These are phyloP conservation scores for Paramuricea clavata DNA, from an alignment of 92 coral and sea anemone species.

Conservation along the genomic window DNA sequence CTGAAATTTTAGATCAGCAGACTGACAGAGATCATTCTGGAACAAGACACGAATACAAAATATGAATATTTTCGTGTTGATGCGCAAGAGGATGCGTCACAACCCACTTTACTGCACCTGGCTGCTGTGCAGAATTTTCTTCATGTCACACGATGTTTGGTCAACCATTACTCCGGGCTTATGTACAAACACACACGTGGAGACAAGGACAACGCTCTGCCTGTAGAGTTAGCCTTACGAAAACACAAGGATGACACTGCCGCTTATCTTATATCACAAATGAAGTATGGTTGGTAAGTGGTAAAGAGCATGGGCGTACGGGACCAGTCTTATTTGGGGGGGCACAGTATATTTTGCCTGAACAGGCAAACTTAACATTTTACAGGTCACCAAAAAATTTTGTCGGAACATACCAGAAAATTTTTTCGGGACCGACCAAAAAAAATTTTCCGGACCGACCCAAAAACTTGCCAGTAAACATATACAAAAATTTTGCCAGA, in stretches of 20 bases:
- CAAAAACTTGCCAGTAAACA: too few relatives aligned
- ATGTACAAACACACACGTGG: constrained; percentile 76
- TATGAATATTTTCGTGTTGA: constrained; percentile 85
- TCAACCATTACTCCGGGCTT: constrained; percentile 76
- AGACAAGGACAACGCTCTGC: constrained; percentile 51
- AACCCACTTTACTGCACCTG: constrained; percentile 88
- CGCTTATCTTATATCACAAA: constrained; percentile 84
- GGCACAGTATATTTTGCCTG: too few relatives aligned
- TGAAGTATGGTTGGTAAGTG: constrained; percentile 93
- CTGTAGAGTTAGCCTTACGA: constrained; percentile 85
- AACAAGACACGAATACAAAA: constrained; percentile 73
- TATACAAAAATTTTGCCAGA: too few relatives aligned
- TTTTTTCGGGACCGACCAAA: too few relatives aligned
- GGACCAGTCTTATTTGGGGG: too few relatives aligned
- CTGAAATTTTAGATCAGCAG: constrained; percentile 77
- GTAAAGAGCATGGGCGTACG: too few relatives aligned
- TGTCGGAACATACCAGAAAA: too few relatives aligned
- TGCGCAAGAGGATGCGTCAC: constrained; percentile 73
- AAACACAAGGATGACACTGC: constrained; percentile 80
- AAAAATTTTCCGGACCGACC: too few relatives aligned
- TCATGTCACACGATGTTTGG: constrained; percentile 80
- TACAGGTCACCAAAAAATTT: too few relatives aligned
- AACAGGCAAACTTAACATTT: too few relatives aligned
- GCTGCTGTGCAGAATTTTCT: constrained; percentile 86
- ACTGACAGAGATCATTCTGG: constrained; percentile 84